Conservation (phyloP, 2,888 invertebrate species). For the Melinopterus prodromus region DNA sequence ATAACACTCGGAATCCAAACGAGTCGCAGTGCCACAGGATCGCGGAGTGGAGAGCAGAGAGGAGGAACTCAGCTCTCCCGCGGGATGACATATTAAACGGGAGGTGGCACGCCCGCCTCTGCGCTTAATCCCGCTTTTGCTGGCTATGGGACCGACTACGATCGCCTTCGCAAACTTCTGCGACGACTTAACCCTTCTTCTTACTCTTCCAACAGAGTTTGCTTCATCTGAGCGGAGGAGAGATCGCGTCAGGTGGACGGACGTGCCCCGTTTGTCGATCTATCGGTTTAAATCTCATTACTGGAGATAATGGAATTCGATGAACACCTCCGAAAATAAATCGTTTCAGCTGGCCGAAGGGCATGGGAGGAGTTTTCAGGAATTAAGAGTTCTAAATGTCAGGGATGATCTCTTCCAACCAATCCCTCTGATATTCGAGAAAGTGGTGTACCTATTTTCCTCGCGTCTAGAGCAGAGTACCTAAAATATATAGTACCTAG, state of each 20-base stretch:
- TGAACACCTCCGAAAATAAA: conserved; percentile 26
- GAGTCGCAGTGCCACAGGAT: not conserved
- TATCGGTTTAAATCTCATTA: conserved; percentile 37
- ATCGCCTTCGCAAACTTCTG: conserved; percentile 36
- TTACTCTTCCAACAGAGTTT: conserved; percentile 39
- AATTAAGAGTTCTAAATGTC: not conserved
- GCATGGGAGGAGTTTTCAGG: not conserved
- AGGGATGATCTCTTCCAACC: not conserved
- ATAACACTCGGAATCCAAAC: conserved; percentile 27
- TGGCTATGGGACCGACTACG: not conserved
- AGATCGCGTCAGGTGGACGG: conserved; percentile 18
- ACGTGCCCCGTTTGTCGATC: conserved; percentile 34
- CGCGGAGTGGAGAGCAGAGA: not conserved
- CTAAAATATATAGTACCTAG: too few relatives aligned
- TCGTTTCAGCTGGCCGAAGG: not conserved
- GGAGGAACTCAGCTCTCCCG: conserved; percentile 27
- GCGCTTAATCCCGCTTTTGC: conserved; percentile 13
- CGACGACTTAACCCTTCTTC: conserved; percentile 41
- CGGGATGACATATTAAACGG: conserved; percentile 41
- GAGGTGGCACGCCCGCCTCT: conserved; percentile 31
- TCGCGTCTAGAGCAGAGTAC: too few relatives aligned
- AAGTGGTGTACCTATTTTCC: too few relatives aligned
- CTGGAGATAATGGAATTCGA: conserved; percentile 37
- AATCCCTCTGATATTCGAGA: too few relatives aligned
- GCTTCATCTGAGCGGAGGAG: not conserved